Base-by-base conservation (phyloP, 2,797 vertebrate species). In the Megaceryle alcyon region DNA sequence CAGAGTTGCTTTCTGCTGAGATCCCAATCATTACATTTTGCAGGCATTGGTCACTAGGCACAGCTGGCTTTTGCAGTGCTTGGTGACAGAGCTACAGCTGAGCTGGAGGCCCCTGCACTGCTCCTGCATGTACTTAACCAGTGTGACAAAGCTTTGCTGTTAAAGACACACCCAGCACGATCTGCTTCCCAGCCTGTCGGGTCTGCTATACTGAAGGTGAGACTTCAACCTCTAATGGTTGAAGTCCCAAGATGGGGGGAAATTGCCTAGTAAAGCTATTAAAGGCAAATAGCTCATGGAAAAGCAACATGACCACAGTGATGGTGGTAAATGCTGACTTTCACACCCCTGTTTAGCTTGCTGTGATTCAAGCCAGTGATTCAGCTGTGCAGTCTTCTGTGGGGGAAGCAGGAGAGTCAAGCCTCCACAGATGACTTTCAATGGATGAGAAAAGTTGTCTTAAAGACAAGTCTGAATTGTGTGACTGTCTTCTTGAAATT, bases 171-270 rank as follows among this genome's bases (percentile, higher is more conserved):
- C 61, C 43, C 59, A 82, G 82, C 75, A 44, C 0, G 10, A 64
- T 23, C 85, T 75, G 83, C 46, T 65, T 43, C 53, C 81, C 63
- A 15, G 46, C 63, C 83, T 71, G 41, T 15, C 39, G 39, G 26
- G 7, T 39, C 35, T 51, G 86, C 68, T 65, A 19, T 14, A 60
- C 83, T 80, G 44, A 10, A 51, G 39, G 71, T 88, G 68, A 31
- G 54, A 23, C 6, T 21, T 31, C 35, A 56, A 35, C 35, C 35
- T 15, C 6, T 9, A 18, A 29, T 20, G 33, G 39, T 0, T 22
- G 35, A 48, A 79, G 20, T 12, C 14, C 11, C 0, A 0, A 17
- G 26, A 9, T 33, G 28, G 33, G 8, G 17, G 25, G 21, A 22
- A 37, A 68, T 82, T 48, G 29, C 20, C 33, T 53, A 15, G n/a